Percentiles rank a stretch among this genome's conserved stretches.
These are phyloP conservation scores for Otus sunia DNA, from an alignment of 2,113 vertebrate genomes.

Conservation along the genomic window DNA sequence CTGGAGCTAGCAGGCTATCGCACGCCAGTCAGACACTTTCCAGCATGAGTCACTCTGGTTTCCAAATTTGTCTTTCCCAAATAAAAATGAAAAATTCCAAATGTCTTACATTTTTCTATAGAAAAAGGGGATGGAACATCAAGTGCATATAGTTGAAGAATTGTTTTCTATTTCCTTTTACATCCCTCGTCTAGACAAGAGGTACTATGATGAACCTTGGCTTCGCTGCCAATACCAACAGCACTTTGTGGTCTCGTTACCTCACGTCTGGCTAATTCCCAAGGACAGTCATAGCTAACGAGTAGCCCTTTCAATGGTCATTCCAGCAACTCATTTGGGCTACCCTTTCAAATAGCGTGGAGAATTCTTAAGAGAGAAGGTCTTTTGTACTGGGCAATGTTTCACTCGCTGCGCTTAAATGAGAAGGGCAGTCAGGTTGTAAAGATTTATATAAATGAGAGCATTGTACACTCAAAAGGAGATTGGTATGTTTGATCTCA, in stretches of 20 bases:
- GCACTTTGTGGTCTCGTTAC: conserved; percentile 42
- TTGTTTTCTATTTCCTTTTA: conserved; percentile 67
- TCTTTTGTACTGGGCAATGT: conserved; percentile 9
- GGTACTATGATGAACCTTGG: conserved; percentile 56
- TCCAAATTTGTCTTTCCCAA: conserved; percentile 61
- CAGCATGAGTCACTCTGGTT: conserved; percentile 50
- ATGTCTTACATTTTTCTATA: conserved; percentile 59
- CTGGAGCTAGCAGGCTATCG: conserved; percentile 28
- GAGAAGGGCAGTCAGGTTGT: conserved; percentile 38
- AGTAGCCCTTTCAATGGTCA: conserved; percentile 51
- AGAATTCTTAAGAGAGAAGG: conserved; percentile 44
- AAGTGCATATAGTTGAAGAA: conserved; percentile 44
- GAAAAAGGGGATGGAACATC: conserved; percentile 16
- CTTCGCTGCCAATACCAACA: conserved; percentile 66
- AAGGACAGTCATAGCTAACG: conserved; percentile 56
- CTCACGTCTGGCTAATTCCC: conserved; percentile 58
- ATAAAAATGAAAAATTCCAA: conserved; percentile 60
- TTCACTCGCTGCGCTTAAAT: neutral
- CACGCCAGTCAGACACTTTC: conserved; percentile 59
- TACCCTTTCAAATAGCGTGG: conserved; percentile 23
- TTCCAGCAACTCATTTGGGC: conserved; percentile 54
- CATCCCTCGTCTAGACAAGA: conserved; percentile 67
- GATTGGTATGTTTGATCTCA: conserved; percentile 73
- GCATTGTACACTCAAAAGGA: conserved; percentile 69
- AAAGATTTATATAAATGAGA: conserved; percentile 74